These are phyloP conservation scores for Pangasius krempfi DNA, from an alignment of 2,797 vertebrate species.

Conservation along the genomic window DNA sequence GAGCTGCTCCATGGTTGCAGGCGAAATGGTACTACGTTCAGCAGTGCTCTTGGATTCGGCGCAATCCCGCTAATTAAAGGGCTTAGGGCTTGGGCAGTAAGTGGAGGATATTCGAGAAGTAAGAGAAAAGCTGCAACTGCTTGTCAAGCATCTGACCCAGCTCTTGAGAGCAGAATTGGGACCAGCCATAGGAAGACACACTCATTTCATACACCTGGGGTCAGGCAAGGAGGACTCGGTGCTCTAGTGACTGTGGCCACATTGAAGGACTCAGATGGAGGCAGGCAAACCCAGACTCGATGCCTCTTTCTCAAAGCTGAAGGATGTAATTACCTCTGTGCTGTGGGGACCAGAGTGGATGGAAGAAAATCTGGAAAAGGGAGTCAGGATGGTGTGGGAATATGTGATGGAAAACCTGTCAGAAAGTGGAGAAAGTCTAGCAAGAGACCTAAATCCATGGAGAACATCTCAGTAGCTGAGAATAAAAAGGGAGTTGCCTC, in stretches of 20 bases:
- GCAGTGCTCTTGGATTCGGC: conserved; percentile 72
- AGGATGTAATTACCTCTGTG: conserved; percentile 74
- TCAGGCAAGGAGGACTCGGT: conserved; percentile 69
- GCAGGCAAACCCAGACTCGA: conserved; percentile 77
- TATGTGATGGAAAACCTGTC: conserved; percentile 66
- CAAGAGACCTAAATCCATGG: conserved; percentile 46
- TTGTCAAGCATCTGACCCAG: conserved; percentile 57
- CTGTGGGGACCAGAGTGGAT: conserved; percentile 63
- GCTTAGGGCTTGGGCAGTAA: conserved; percentile 76
- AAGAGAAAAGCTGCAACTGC: conserved; percentile 64
- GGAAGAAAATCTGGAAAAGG: conserved; percentile 43
- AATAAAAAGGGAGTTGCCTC: conserved; percentile 47
- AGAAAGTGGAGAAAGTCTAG: conserved; percentile 78
- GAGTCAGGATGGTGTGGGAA: conserved; percentile 40
- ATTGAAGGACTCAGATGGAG: conserved; percentile 75
- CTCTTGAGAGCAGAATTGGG: conserved; percentile 37
- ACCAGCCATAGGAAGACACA: conserved; percentile 37
- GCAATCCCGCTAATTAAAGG: conserved; percentile 75
- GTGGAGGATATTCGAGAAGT: conserved; percentile 68
- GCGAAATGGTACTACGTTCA: conserved; percentile 67
- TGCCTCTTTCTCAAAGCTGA: conserved; percentile 77
- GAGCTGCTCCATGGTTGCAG: conserved; percentile 71
- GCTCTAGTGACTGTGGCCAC: conserved; percentile 78
- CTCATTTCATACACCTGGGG: conserved; percentile 38
- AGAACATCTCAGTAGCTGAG: conserved; percentile 57